A percentile compares a stretch with the other conserved stretches of the same genome.
Conservation (phyloP, 2,888 invertebrate species). For the Parnassius smintheus region DNA sequence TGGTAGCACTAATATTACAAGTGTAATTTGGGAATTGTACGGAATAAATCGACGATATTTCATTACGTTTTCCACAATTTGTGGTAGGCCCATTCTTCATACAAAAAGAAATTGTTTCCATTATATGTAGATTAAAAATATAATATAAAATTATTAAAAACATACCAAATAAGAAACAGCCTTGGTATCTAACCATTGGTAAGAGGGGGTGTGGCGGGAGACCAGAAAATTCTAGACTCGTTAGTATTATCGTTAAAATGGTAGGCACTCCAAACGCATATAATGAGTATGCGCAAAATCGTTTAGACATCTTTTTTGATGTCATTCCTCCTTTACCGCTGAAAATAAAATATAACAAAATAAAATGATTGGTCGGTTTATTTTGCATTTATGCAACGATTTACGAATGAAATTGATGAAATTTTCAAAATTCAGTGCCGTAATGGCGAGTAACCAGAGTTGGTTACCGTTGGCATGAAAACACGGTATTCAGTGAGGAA, state of each 20-base stretch:
- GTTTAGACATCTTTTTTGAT: constrained; percentile 45
- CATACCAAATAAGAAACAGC: constrained; percentile 65
- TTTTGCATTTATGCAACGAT: no score
- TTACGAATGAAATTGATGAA: no score
- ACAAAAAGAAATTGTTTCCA: no score
- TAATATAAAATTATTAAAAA: constrained; percentile 1
- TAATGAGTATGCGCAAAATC: constrained; percentile 54
- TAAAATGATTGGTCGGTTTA: not conserved
- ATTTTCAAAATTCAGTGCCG: no score
- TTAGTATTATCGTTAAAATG: constrained; percentile 52
- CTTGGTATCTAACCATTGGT: constrained; percentile 53
- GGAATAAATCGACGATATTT: no score
- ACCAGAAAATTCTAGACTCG: constrained; percentile 57
- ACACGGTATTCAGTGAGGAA: no score
- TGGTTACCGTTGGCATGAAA: not conserved
- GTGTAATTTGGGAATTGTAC: no score
- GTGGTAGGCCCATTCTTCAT: no score
- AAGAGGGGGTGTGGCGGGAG: constrained; percentile 48
- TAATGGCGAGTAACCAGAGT: not conserved
- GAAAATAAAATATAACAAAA: constrained; percentile 37
- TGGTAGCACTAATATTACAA: no score
- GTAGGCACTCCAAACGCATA: constrained; percentile 68
- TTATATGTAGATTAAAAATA: no score
- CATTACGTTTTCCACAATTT: no score
- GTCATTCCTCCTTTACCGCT: constrained; percentile 66